phyloP scores from a whole-genome alignment of 2,113 vertebrate species.

The Ondatra zibethicus region DNA sequence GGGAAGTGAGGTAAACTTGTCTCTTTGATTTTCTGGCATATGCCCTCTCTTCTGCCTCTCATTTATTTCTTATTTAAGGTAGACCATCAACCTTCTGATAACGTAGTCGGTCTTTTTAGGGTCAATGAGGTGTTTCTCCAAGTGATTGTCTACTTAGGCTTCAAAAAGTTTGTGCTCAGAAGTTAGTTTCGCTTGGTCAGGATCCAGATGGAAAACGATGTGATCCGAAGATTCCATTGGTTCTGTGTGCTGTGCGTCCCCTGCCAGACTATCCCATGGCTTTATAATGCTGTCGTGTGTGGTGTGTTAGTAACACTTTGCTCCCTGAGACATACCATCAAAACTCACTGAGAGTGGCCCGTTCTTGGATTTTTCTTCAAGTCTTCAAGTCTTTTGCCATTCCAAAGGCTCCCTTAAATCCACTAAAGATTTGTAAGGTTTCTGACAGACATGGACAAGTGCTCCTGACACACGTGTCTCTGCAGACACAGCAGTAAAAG shows the following conservation, averaged over 20 bases:
- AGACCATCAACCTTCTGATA: neutral
- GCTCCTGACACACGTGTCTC: neutral
- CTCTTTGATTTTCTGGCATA: constrained; percentile 47
- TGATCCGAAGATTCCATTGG: constrained; percentile 19
- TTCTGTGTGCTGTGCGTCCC: neutral
- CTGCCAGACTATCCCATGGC: neutral
- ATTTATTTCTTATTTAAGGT: constrained; percentile 36
- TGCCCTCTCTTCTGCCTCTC: neutral
- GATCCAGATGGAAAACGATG: neutral
- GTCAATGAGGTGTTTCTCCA: neutral
- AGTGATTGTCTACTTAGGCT: neutral
- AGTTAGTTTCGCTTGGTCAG: constrained; percentile 46
- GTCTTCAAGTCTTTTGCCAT: constrained; percentile 39
- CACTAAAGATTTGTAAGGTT: neutral
- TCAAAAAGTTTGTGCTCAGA: constrained; percentile 32
- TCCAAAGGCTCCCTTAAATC: neutral
- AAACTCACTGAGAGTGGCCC: constrained; percentile 34
- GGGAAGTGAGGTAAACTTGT: neutral
- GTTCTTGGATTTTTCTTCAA: constrained; percentile 40
- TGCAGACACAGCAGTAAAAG: neutral
- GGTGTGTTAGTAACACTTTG: constrained; percentile 2
- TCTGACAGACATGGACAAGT: neutral
- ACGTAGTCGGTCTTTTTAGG: neutral
- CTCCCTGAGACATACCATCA: neutral
- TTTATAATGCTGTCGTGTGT: neutral